A percentile compares a stretch with the other conserved stretches of the same genome.
phyloP scores from a whole-genome alignment of 2,113 vertebrate species.

The Phaethon lepturus region DNA sequence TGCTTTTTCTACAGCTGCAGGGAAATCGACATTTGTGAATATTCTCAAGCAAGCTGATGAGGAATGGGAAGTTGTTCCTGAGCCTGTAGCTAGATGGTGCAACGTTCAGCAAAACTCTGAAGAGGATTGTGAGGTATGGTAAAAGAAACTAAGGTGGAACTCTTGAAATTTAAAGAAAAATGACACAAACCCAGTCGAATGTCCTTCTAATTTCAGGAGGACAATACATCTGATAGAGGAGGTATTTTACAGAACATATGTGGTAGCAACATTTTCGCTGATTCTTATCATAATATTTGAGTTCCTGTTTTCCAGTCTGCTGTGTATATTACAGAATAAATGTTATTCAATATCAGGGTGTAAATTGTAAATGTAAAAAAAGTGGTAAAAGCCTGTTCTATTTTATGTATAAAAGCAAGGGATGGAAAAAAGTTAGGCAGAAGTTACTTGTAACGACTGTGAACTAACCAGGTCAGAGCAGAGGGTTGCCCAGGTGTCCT shows the following conservation, averaged over 20 bases:
- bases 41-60: constrained; percentile 82
- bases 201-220: neutral
- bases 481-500: neutral
- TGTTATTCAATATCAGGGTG: neutral
- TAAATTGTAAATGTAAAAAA: neutral
- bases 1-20: constrained; percentile 80
- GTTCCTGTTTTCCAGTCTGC: neutral
- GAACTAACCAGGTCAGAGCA: neutral
- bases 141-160: neutral
- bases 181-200: neutral
- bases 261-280: accelerated
- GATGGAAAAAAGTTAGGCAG: neutral
- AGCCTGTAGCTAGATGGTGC: constrained; percentile 95
- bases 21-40: constrained; percentile 92
- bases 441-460: neutral
- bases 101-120: constrained; percentile 87
- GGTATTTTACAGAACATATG: neutral
- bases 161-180: neutral
- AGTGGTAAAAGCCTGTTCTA: accelerated
- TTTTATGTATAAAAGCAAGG: neutral
- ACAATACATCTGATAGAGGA: accelerated
- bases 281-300: neutral
- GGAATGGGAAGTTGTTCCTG: constrained; percentile 93
- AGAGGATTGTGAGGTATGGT: constrained; percentile 85
- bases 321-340: neutral